Evolutionary conservation across 2,888 invertebrate species (phyloP), one percentile per base, ranked within the genome.

Genomic region (Cylloceria caligata): DNA sequence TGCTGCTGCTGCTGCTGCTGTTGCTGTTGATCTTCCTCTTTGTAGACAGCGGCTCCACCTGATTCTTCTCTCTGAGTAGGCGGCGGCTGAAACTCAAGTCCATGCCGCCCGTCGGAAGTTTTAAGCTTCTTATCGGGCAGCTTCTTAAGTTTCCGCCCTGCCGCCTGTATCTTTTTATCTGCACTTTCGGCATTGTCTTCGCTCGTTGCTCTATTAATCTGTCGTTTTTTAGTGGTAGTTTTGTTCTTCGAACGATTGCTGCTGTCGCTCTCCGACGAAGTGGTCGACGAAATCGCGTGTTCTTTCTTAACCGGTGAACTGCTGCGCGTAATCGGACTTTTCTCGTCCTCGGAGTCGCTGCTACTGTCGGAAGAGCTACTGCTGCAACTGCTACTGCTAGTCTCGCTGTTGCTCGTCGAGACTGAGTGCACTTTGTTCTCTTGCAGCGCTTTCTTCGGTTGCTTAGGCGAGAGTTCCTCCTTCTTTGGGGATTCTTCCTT

Each of bases 101-200:
- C 95, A 95, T 95, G 94, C 94, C 95, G 94, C 95, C 95, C 95
- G 95, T 96, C 96, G 95, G 96, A 96, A 96, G 96, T 96, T 96
- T 96, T 96, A 95, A 96, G 96, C 96, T 96, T 96, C 96, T 96
- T 96, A 93, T 96, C 96, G 93, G 95, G 95, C 94, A 95, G 94
- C 95, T 95, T 95, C 93, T 94, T 95, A 91, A 93, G 92, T 93
- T 93, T 94, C 91, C 93, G 93, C 88, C 93, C 93, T 87, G 81
- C 84, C 75, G 68, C 86, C 84, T 77, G 86, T 75, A 83, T 85
- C 93, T 92, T 91, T 80, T 83, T 90, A 65, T 85, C 86, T 3
- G 68, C 49, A 64, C 72, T 86, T 1, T 85, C 86, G 47, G 71
- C 52, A 19, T 65, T 24, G 6, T 52, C 67, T 72, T 80, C 30